Base-by-base conservation (phyloP, 2,888 invertebrate species). In the Campoplex nolae region DNA sequence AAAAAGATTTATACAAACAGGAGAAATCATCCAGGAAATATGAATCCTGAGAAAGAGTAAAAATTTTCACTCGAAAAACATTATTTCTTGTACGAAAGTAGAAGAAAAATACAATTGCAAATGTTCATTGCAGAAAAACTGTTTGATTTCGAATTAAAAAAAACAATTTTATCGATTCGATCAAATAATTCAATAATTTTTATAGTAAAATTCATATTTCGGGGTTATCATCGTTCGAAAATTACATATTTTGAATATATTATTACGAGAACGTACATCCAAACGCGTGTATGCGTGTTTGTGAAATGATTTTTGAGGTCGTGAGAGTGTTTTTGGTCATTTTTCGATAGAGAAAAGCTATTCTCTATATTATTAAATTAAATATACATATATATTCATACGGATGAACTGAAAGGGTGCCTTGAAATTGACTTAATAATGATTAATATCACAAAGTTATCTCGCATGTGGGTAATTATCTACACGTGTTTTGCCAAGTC, bases 361-460 rank as follows among this genome's bases (percentile, higher is more conserved):
- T 23, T 62, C 32, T n/a, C 32, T n/a, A 62, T 62, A 32, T 62
- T 62, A 62, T 62, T 62, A 62, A 62, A 62, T 68, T 38, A 38
- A 79, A 65, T 70, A 42, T 42, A 70, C 38, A 65, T 18, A 76
- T 32, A 76, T 45, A 65, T 23, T 16, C 11, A 16, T n/a, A 68
- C 4, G 38, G 6, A 42, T 2, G 51, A 71, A 48, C 32, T 13
- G 28, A 35, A 70, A 42, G 45, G 88, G 88, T 51, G 51, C 88
- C 88, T 87, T 88, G 89, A 90, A 91, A 92, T 92, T 90, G 88
- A 89, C 90, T 93, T 93, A 91, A 92, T 92, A 92, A 90, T 91
- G 92, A 92, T 93, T 93, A 92, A 92, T 92, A 92, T 91, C 91
- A 85, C 89, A 68, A 74, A 88, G 86, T 90, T 90, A 88, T 91